Conservation (phyloP, 2,888 invertebrate genomes). For the Clitarchus hookeri region DNA sequence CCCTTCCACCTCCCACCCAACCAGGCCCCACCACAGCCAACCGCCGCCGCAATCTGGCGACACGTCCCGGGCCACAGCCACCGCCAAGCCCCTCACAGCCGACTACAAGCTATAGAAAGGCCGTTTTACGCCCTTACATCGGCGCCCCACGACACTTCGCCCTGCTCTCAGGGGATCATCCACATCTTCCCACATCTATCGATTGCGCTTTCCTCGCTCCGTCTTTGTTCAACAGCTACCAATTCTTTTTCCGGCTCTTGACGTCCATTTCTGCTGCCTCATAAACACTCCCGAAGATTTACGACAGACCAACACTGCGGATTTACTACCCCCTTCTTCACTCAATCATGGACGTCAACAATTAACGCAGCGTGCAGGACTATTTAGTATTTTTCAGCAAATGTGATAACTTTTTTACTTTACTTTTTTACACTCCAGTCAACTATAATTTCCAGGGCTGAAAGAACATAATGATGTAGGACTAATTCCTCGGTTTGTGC, state of each 20-base stretch:
- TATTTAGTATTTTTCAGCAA: too few relatives aligned
- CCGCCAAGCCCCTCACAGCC: background rate
- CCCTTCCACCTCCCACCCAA: too few relatives aligned
- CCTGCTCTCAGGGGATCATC: too few relatives aligned
- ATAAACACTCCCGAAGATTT: background rate
- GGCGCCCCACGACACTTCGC: background rate
- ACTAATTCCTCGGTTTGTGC: too few relatives aligned
- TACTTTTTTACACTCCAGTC: too few relatives aligned
- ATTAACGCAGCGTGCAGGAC: too few relatives aligned
- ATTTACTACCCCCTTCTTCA: too few relatives aligned
- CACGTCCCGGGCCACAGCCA: background rate
- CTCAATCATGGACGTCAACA: too few relatives aligned
- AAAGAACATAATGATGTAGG: too few relatives aligned
- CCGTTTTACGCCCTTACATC: background rate
- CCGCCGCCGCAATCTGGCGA: slow-evolving; percentile 6
- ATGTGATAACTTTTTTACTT: too few relatives aligned
- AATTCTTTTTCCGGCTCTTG: background rate
- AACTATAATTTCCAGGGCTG: too few relatives aligned
- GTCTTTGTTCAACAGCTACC: background rate
- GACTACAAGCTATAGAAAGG: background rate
- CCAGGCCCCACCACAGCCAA: background rate
- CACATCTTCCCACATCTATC: too few relatives aligned
- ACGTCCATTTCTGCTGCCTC: background rate
- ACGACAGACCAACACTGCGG: background rate
- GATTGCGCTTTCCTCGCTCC: background rate